phyloP scores from a whole-genome alignment of 2,797 vertebrate genomes.

The Halcyon smyrnensis region DNA sequence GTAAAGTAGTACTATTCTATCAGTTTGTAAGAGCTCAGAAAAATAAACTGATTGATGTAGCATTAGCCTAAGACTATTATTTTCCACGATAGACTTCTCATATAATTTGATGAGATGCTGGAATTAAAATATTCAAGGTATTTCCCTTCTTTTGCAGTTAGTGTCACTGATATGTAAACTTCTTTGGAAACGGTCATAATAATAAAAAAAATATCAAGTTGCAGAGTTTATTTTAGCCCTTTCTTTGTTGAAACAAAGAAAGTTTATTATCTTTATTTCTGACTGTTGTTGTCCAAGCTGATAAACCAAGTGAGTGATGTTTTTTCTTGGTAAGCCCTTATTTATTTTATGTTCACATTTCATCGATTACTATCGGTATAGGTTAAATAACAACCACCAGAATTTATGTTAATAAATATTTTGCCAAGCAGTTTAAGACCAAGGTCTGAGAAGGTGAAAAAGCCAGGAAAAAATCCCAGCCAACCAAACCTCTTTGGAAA shows the following conservation, averaged over 20 bases:
- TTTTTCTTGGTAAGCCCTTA: conserved; percentile 56
- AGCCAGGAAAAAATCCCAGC: accelerated
- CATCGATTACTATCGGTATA: conserved; percentile 51
- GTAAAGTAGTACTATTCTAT: not conserved
- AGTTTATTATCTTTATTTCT: conserved; percentile 73
- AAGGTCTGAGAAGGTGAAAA: not conserved
- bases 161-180: not conserved
- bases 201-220: not conserved
- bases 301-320: conserved; percentile 28
- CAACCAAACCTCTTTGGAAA: not conserved
- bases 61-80: not conserved
- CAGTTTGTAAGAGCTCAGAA: not conserved
- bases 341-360: conserved; percentile 64
- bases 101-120: not conserved
- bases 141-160: conserved; percentile 28
- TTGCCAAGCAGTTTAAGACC: not conserved
- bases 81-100: not conserved
- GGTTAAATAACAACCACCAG: conserved; percentile 61
- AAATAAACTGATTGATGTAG: not conserved
- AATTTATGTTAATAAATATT: conserved; percentile 70
- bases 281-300: conserved; percentile 37
- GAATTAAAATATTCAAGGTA: conserved; percentile 44
- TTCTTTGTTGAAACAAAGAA: conserved; percentile 59
- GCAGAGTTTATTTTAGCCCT: conserved; percentile 35
- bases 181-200: conserved; percentile 35